A percentile compares a stretch with the other conserved stretches of the same genome.
phyloP scores from a whole-genome alignment of 1,140 invertebrate genomes.

The Samia ricini region DNA sequence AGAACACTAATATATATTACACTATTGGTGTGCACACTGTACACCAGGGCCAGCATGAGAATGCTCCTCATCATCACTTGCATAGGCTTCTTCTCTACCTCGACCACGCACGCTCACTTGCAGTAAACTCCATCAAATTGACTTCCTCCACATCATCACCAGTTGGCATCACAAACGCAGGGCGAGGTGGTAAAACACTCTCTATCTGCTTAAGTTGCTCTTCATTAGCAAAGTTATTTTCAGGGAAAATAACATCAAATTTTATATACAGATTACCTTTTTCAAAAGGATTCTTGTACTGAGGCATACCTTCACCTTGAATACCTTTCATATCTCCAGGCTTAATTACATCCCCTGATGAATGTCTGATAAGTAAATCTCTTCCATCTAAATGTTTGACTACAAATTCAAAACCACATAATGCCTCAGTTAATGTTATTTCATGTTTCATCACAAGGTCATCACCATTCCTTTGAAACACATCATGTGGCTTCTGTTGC shows the following conservation, averaged over 20 bases:
- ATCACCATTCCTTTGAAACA: constrained; percentile 86
- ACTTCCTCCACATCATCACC: constrained; percentile 91
- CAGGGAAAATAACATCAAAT: constrained; percentile 91
- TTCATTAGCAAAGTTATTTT: constrained; percentile 86
- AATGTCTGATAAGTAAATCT: constrained; percentile 84
- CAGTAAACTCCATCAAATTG: constrained; percentile 86
- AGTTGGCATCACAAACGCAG: constrained; percentile 81
- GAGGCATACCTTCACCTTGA: constrained; percentile 93
- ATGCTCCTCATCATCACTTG: constrained; percentile 83
- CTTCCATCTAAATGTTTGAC: constrained; percentile 92
- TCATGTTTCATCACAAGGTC: constrained; percentile 88
- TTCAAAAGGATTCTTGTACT: constrained; percentile 88
- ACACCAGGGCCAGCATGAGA: constrained; percentile 79
- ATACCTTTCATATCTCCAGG: constrained; percentile 90
- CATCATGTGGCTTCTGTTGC: constrained; percentile 88
- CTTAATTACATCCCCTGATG: constrained; percentile 86
- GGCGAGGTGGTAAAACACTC: constrained; percentile 82
- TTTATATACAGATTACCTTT: constrained; percentile 93
- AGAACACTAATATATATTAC: constrained; percentile 47
- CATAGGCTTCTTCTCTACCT: constrained; percentile 81
- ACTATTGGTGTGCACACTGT: constrained; percentile 85
- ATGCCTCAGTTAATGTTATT: constrained; percentile 89
- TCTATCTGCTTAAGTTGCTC: constrained; percentile 85
- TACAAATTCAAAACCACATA: constrained; percentile 93
- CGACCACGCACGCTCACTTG: constrained; percentile 66